Percentiles rank a stretch among this genome's conserved stretches.
Evolutionary conservation across 35 echinoderm and acorn worm genomes (phyloP).

Genomic region (Holothuria glaberrima): DNA sequence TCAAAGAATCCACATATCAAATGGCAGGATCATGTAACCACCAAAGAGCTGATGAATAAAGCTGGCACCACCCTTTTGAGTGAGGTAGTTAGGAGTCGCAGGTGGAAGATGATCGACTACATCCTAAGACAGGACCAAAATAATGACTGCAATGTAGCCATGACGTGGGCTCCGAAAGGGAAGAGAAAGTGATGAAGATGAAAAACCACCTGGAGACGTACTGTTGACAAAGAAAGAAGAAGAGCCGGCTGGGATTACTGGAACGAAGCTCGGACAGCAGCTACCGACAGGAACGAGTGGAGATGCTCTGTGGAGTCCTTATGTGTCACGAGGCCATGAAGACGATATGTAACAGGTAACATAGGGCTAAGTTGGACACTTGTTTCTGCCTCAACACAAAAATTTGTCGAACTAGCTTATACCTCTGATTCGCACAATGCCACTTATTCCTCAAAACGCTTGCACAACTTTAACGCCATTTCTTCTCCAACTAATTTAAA

Average conservation of each 20-base stretch:
- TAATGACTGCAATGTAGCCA: constrained; percentile 4
- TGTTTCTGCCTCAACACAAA: too few relatives aligned
- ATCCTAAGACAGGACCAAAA: constrained; percentile 18
- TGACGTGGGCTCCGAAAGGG: constrained; percentile 42
- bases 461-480: too few relatives aligned
- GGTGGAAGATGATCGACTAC: background rate
- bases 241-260: constrained; percentile 8
- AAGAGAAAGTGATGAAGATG: constrained; percentile 31
- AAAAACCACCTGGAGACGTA: constrained; percentile 59
- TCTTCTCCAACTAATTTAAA: too few relatives aligned
- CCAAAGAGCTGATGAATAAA: background rate
- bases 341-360: too few relatives aligned
- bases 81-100: background rate
- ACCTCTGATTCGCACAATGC: too few relatives aligned
- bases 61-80: background rate
- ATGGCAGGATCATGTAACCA: constrained; percentile 14
- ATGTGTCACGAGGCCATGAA: too few relatives aligned
- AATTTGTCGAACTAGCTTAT: too few relatives aligned
- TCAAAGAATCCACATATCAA: background rate
- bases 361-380: too few relatives aligned
- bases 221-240: constrained; percentile 46
- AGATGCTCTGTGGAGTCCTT: background rate
- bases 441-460: too few relatives aligned
- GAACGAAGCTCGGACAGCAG: background rate
- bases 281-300: constrained; percentile 20